phyloP scores from a whole-genome alignment of 2,113 vertebrate species.

The Rhabdomys dilectus region DNA sequence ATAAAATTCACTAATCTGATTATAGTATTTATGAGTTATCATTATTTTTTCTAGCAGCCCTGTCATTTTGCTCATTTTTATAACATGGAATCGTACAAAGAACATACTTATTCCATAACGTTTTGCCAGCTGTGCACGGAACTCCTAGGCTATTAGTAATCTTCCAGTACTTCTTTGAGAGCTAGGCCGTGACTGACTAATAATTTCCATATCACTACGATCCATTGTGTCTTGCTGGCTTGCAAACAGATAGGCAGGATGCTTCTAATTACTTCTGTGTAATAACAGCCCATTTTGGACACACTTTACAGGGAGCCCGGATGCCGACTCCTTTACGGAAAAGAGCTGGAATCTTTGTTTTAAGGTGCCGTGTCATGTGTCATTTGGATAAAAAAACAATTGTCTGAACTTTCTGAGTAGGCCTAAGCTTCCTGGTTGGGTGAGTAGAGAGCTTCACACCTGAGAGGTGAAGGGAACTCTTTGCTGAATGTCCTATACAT shows the following conservation, averaged over 20 bases:
- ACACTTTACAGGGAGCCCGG: constrained; percentile 53
- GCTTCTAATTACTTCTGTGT: constrained; percentile 83
- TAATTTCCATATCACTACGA: constrained; percentile 81
- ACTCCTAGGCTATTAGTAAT: constrained; percentile 77
- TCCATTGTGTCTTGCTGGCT: constrained; percentile 72
- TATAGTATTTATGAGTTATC: constrained; percentile 30
- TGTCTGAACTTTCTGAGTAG: constrained; percentile 73
- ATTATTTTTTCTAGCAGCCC: constrained; percentile 56
- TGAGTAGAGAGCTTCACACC: neutral
- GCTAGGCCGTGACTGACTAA: constrained; percentile 77
- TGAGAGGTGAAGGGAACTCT: neutral
- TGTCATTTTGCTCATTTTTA: constrained; percentile 43
- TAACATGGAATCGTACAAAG: constrained; percentile 25
- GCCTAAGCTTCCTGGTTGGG: constrained; percentile 6
- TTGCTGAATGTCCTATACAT: constrained; percentile 64
- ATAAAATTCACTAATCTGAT: constrained; percentile 42
- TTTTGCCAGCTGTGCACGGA: constrained; percentile 74
- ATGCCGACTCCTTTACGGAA: constrained; percentile 72
- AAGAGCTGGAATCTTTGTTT: constrained; percentile 58
- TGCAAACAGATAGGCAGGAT: constrained; percentile 73
- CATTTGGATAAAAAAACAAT: constrained; percentile 74
- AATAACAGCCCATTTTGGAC: constrained; percentile 79
- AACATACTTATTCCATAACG: constrained; percentile 67
- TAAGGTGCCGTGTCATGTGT: constrained; percentile 65
- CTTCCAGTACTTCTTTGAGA: constrained; percentile 51